These are phyloP conservation scores for Elephantulus edwardii DNA, from an alignment of 2,113 vertebrate species.

Conservation along the genomic window DNA sequence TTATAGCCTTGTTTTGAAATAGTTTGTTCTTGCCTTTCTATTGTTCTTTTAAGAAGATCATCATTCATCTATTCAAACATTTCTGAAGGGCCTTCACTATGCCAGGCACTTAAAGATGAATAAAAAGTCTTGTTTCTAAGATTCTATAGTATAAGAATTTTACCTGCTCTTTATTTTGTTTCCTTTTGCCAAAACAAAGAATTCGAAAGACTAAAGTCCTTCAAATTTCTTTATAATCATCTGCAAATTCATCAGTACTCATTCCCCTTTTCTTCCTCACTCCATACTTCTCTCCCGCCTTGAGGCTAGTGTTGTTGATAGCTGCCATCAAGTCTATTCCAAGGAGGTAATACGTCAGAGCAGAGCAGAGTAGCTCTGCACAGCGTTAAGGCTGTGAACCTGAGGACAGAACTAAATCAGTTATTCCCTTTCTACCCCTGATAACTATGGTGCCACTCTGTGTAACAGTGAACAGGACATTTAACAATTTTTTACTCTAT, in stretches of 20 bases:
- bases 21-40: neutral
- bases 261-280: neutral
- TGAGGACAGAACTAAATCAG: neutral
- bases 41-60: neutral
- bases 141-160: neutral
- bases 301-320: neutral
- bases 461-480: neutral
- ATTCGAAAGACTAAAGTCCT: constrained; percentile 10
- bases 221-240: neutral
- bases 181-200: constrained; percentile 44
- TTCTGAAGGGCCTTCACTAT: neutral
- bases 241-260: neutral
- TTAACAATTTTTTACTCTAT: neutral
- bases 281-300: neutral
- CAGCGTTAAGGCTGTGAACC: neutral
- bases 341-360: neutral
- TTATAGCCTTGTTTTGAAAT: constrained; percentile 20
- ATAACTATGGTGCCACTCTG: neutral
- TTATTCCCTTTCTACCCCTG: neutral
- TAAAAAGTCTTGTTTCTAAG: neutral
- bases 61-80: neutral
- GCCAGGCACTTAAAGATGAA: neutral
- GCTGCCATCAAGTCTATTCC: neutral
- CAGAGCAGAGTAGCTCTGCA: neutral
- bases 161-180: neutral